Conservation (phyloP, 2,797 vertebrate species). For the Acomys russatus region DNA sequence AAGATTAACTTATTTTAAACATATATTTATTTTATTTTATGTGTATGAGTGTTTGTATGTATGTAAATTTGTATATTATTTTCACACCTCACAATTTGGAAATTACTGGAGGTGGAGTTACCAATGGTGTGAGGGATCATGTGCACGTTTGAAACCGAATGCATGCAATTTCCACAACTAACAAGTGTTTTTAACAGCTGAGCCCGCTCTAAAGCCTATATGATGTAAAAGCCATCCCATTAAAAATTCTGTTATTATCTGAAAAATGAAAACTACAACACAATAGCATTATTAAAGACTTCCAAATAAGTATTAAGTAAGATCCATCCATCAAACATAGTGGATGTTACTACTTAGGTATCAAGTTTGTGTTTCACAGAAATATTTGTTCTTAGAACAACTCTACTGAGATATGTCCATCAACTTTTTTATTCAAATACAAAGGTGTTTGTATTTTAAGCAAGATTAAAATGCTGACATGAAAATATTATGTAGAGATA, state of each 20-base stretch:
- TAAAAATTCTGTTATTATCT: neutral
- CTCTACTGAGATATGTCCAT: neutral
- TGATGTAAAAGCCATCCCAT: neutral
- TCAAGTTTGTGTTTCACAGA: neutral
- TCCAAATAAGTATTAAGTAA: neutral
- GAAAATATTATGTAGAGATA: neutral
- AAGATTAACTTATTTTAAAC: neutral
- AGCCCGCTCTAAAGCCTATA: neutral
- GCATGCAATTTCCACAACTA: neutral
- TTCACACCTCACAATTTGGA: neutral
- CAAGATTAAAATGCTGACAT: neutral
- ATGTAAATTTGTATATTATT: neutral
- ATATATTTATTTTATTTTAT: neutral
- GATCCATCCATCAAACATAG: neutral
- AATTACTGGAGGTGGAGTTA: neutral
- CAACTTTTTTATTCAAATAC: neutral
- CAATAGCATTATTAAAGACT: neutral
- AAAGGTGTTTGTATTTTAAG: neutral
- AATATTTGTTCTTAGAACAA: neutral
- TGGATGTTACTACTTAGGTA: neutral
- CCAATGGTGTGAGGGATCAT: neutral
- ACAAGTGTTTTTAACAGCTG: neutral
- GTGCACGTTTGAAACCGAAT: accelerated
- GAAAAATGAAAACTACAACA: neutral
- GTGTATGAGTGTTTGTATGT: neutral